Base-by-base conservation (phyloP, 2,113 vertebrate genomes). In the Oxyura jamaicensis region DNA sequence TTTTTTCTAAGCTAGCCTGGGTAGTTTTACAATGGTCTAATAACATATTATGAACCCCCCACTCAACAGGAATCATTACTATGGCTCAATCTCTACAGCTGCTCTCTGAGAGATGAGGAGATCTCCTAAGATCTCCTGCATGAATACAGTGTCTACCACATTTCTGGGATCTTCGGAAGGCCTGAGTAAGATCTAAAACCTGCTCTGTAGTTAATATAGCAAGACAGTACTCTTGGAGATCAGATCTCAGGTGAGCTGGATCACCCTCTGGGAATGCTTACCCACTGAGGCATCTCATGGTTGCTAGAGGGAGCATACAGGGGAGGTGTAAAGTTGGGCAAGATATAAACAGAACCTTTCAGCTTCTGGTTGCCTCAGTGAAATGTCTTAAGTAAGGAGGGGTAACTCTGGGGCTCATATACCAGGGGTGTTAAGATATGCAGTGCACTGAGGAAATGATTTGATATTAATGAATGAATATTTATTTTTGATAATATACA, bases 1-100 rank as follows among this genome's bases (percentile, higher is more conserved):
- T 26, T 88, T 26, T 67, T 91, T 75, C 62, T 80, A 29, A 63
- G 52, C 56, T 89, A 44, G 26, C 66, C 50, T 42, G 50, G 29
- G 42, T 71, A 89, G 79, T 85, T 91, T 93, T 79, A 60, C 36
- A 76, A 18, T 41, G 22, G n/a, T 80, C 73, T 69, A 85, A 69
- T 58, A 69, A 25, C 48, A 85, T 3, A 44, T 41, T 76, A 75
- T 35, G 36, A 65, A 87, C 42, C 50, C 50, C n/a, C 46, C 53
- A 29, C 39, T 92, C 55, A 77, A 44, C 69, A 78, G 13, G 46
- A 74, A 59, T 63, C 31, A 31, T n/a, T 87, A 13, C 78, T 23
- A 56, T 60, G 29, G 9, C n/a, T 60, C 17, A 25, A 6, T 7
- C 17, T 89, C 35, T 72, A 65, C 26, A 67, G 0, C 50, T 46